Base-by-base conservation (phyloP, 2,797 vertebrate genomes). In the Sebastes cheni region DNA sequence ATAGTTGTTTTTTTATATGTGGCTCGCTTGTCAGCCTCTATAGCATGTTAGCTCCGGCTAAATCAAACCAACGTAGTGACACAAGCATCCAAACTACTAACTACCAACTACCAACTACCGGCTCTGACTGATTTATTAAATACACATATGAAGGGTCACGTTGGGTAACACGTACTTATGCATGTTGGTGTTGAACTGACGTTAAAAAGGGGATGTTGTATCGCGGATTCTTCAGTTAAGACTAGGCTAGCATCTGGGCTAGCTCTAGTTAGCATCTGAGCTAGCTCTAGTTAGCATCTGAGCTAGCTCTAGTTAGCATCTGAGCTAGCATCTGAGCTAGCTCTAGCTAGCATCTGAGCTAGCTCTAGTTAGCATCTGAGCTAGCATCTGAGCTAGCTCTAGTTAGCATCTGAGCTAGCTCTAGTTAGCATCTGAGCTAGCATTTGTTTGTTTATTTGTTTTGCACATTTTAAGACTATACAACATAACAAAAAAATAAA, bases 31-130 rank as follows among this genome's bases (percentile, higher is more conserved):
- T 66, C 7, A 75, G 62, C 27, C n/a, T 72, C 4, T 59, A 1
- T 67, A 76, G 72, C 39, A 42, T 42, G 5, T 62, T n/a, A 65
- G 54, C 75, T 72, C 75, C 67, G 75, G 86, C 76, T 85, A 84
- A 80, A 90, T 83, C 52, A 70, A 42, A 85, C 62, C 30, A 73
- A 46, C 46, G 72, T 16, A 12, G 59, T 77, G 66, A 72, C 66
- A 85, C 23, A 69, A 61, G 29, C 50, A 64, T 11, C 68, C 32
- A n/a, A 81, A 56, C 55, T 34, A 34, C 32, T 0, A 10, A 34
- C 32, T 32, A 30, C 29, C 0, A 81, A 56, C 55, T 30, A 32
- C 30, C 0, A 32, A 32, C 30, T 32, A 9, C 30, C 34, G 34
- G 34, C 34, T 36, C 34, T 36, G 0, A 36, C 0, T 36, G 34